These are phyloP conservation scores for Tanypteryx hageni DNA, from an alignment of 2,888 invertebrate species.

Conservation along the genomic window DNA sequence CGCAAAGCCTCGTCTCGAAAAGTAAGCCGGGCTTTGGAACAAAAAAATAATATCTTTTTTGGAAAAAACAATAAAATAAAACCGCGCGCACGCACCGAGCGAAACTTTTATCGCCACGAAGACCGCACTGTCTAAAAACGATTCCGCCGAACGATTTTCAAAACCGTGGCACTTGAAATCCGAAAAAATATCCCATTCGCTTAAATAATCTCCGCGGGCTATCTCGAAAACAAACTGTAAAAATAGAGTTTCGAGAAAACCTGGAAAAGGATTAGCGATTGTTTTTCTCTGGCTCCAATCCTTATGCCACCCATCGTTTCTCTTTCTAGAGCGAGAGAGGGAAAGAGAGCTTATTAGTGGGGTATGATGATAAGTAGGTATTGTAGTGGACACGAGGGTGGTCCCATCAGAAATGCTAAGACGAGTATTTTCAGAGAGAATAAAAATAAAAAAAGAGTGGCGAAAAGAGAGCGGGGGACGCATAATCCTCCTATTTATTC, in stretches of 20 bases:
- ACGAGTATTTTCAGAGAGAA: not conserved
- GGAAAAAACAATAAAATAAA: too few species aligned
- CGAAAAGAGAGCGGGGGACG: not conserved
- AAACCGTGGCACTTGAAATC: too few species aligned
- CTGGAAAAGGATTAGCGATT: slow-evolving; percentile 5
- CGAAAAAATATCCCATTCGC: not conserved
- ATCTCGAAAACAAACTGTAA: not conserved
- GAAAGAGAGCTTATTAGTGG: not conserved
- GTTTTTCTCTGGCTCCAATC: not conserved
- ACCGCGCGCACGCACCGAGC: too few species aligned
- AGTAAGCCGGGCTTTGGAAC: too few species aligned
- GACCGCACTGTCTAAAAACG: too few species aligned
- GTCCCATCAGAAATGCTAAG: not conserved
- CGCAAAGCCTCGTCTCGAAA: too few species aligned
- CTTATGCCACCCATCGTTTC: not conserved
- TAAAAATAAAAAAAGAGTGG: not conserved
- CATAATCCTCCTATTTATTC: not conserved
- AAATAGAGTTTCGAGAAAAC: not conserved
- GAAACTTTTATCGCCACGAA: too few species aligned
- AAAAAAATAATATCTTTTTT: too few species aligned
- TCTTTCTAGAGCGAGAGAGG: not conserved
- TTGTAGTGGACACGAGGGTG: not conserved
- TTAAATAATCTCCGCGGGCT: not conserved
- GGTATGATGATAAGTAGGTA: not conserved
- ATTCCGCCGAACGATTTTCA: too few species aligned